phyloP scores from a whole-genome alignment of 2,888 invertebrate species.

The Coenonympha arcania region DNA sequence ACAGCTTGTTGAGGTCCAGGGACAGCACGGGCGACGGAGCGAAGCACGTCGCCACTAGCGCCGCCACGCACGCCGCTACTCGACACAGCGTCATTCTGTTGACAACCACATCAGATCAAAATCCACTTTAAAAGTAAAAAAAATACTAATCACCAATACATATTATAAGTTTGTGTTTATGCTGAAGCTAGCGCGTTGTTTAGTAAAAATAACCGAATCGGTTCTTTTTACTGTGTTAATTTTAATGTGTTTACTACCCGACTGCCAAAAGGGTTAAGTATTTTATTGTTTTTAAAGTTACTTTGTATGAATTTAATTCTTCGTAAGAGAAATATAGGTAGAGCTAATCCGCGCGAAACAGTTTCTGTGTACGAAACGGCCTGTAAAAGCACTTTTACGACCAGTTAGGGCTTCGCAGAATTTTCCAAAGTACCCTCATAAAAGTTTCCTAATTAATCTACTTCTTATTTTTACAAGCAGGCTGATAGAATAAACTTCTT shows the following conservation, averaged over 20 bases:
- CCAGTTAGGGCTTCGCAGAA: neutral
- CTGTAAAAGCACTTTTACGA: neutral
- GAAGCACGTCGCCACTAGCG: constrained; percentile 76
- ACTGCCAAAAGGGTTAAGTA: no score
- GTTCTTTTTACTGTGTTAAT: no score
- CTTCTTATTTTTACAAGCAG: neutral
- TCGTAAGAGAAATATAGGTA: no score
- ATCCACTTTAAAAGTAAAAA: no score
- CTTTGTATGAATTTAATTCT: no score
- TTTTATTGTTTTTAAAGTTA: neutral
- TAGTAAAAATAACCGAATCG: no score
- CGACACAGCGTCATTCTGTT: constrained; percentile 63
- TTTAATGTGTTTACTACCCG: no score
- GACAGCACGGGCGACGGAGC: constrained; percentile 79
- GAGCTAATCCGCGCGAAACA: neutral
- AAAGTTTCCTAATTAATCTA: constrained; percentile 1
- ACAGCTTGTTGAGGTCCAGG: constrained; percentile 86
- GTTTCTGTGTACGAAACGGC: neutral
- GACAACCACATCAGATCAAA: neutral
- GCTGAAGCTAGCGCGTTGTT: no score
- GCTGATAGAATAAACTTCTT: neutral
- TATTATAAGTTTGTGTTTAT: no score
- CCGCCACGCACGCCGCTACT: constrained; percentile 63
- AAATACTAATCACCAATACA: no score
- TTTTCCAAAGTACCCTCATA: constrained; percentile 2